Conservation (phyloP, 1,140 invertebrate species). For the Sycophila sp. region DNA sequence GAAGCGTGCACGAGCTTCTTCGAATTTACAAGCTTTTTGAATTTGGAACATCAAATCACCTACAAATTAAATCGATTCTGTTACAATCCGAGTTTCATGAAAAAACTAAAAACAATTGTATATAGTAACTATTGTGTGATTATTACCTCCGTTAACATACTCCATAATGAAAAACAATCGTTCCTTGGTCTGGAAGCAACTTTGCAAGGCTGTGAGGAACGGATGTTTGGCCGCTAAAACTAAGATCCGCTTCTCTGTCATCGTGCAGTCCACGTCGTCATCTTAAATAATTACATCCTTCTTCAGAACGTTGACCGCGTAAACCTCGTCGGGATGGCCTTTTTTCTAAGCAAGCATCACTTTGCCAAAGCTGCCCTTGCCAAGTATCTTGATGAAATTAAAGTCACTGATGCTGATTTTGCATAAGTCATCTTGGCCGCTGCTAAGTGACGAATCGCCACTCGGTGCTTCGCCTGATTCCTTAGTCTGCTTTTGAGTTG, state of each 20-base stretch:
- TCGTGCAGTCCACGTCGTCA: conserved; percentile 99
- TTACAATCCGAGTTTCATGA: background rate
- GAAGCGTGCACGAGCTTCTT: conserved; percentile 95
- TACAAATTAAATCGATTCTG: conserved; percentile 23
- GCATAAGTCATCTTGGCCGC: conserved; percentile 48
- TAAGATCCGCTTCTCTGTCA: conserved; percentile 98
- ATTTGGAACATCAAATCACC: conserved; percentile 99
- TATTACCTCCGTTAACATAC: conserved; percentile 94
- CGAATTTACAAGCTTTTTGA: conserved; percentile 97
- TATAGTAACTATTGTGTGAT: no score
- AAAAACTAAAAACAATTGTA: background rate
- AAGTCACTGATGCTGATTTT: conserved; percentile 88
- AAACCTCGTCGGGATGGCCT: conserved; percentile 90
- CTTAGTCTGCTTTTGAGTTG: conserved; percentile 30
- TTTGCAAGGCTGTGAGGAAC: conserved; percentile 97
- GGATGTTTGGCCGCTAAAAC: conserved; percentile 97
- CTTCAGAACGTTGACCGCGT: conserved; percentile 98
- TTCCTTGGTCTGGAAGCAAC: conserved; percentile 95
- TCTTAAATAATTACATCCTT: conserved; percentile 99
- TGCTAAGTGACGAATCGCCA: conserved; percentile 20
- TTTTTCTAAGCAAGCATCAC: conserved; percentile 98
- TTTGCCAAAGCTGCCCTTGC: conserved; percentile 99
- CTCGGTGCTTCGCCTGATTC: background rate
- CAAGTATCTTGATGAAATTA: conserved; percentile 96
- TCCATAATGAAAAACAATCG: conserved; percentile 99